Conservation (phyloP, 2,113 vertebrate genomes). For the Phainopepla nitens region DNA sequence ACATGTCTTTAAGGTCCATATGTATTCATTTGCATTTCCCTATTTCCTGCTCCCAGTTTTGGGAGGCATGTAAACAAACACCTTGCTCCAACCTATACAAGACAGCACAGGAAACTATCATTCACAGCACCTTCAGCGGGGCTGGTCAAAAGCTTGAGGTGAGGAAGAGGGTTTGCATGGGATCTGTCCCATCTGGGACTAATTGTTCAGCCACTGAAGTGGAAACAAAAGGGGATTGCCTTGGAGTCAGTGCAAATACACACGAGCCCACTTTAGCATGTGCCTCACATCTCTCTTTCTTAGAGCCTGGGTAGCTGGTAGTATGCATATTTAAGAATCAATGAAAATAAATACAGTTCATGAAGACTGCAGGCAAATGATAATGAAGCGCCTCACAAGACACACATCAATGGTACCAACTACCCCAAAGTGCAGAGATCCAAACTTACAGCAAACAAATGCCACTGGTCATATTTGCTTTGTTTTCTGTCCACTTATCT, state of each 20-base stretch:
- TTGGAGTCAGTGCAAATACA: not conserved
- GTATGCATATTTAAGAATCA: not conserved
- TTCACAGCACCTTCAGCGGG: not conserved
- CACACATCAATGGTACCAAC: not conserved
- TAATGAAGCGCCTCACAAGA: not conserved
- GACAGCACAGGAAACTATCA: not conserved
- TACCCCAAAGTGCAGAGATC: not conserved
- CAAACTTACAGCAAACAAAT: not conserved
- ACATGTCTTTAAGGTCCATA: not conserved
- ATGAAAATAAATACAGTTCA: not conserved
- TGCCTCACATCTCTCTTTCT: not conserved
- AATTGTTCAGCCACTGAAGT: not conserved
- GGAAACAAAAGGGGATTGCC: not conserved
- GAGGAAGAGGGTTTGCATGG: not conserved
- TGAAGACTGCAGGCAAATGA: not conserved
- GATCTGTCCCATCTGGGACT: not conserved
- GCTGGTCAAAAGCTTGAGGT: not conserved
- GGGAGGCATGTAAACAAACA: not conserved
- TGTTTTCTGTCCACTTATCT: not conserved
- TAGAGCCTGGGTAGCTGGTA: not conserved
- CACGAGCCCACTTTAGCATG: fast-evolving
- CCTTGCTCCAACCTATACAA: not conserved
- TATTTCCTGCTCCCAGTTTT: not conserved
- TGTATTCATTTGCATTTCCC: not conserved
- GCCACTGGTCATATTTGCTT: not conserved